Conservation (phyloP, 2,797 vertebrate species). For the Silurus aristotelis region DNA sequence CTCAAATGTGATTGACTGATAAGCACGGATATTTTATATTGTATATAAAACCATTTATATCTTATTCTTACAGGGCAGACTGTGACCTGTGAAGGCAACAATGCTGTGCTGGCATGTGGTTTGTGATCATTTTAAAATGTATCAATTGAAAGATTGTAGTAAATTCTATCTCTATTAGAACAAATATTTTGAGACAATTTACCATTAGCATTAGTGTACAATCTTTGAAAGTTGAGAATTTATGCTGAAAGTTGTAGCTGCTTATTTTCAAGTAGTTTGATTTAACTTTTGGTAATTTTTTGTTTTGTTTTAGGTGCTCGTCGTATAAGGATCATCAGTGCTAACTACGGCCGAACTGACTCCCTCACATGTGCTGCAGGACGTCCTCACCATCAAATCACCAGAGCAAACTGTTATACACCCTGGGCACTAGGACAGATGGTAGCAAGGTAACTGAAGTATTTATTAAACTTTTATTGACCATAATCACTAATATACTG, state of each 20-base stretch:
- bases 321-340: constrained; percentile 23
- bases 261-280: not conserved
- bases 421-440: not conserved
- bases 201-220: not conserved
- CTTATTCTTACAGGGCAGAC: constrained; percentile 29
- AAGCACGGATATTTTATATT: too few species aligned
- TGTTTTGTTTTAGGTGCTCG: not conserved
- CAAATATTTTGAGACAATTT: not conserved
- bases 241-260: not conserved
- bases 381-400: not conserved
- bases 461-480: not conserved
- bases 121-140: not conserved
- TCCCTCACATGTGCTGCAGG: constrained; percentile 34
- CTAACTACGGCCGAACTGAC: constrained; percentile 46
- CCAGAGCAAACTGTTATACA: constrained; percentile 11
- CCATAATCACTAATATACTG: not conserved
- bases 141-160: not conserved
- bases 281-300: not conserved
- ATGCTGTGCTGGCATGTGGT: constrained; percentile 35
- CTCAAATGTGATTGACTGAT: too few species aligned
- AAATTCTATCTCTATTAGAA: not conserved
- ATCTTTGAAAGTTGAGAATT: not conserved
- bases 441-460: not conserved
- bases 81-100: constrained; percentile 16
- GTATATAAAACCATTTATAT: not conserved